These are phyloP conservation scores for Peromyscus attwateri DNA, from an alignment of 2,797 vertebrate genomes.

Conservation along the genomic window DNA sequence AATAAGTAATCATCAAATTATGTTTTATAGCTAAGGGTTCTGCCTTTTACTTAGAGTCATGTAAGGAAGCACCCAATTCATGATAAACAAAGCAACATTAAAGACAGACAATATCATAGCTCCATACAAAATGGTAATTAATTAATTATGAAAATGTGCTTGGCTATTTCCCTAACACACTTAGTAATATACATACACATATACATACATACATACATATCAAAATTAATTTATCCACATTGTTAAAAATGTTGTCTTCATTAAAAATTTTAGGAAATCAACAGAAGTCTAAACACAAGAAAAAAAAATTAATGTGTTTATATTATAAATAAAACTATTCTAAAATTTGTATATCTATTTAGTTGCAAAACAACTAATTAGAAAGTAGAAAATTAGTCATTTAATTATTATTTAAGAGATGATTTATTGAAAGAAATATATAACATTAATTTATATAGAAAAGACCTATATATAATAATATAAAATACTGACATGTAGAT, in stretches of 20 bases:
- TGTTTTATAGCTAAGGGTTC: background rate
- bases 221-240: constrained; percentile 30
- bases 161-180: background rate
- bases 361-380: background rate
- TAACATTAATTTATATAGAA: constrained; percentile 39
- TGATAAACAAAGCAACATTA: background rate
- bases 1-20: background rate
- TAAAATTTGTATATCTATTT: background rate
- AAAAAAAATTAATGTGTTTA: background rate
- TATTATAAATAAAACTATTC: background rate
- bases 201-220: background rate
- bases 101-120: background rate
- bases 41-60: background rate
- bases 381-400: constrained; percentile 26
- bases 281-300: constrained; percentile 12
- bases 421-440: constrained; percentile 6
- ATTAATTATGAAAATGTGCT: background rate
- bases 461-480: background rate
- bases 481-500: background rate
- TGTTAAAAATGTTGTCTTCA: background rate
- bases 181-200: background rate
- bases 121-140: background rate
- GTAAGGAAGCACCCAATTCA: constrained; percentile 25
- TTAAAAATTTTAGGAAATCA: constrained; percentile 41
- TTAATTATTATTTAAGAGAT: background rate